Percentiles rank a stretch among this genome's conserved stretches.
Conservation (phyloP, 1,140 invertebrate species). For the Calliphora vicina region DNA sequence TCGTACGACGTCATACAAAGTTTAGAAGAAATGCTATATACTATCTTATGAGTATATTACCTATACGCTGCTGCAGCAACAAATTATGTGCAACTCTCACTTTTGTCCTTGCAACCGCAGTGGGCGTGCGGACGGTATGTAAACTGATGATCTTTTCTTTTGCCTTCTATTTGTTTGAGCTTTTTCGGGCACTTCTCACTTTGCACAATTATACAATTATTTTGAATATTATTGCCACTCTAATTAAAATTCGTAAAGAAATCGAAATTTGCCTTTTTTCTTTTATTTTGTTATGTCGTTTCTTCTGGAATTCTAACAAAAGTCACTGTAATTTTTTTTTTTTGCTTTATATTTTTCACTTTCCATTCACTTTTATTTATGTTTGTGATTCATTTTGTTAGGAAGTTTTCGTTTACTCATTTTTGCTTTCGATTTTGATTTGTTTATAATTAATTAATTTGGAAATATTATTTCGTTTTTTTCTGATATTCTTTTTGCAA, state of each 20-base stretch:
- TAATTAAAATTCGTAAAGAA: conserved; percentile 4
- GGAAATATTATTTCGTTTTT: not conserved
- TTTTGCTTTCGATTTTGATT: not conserved
- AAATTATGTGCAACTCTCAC: conserved; percentile 27
- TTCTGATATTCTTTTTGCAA: conserved; percentile 10
- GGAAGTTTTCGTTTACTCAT: not conserved
- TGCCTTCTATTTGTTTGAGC: not conserved
- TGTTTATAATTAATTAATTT: not conserved
- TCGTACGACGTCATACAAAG: not conserved
- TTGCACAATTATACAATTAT: conserved; percentile 7
- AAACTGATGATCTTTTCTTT: not conserved
- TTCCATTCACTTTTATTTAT: conserved; percentile 24
- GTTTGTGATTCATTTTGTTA: conserved; percentile 3
- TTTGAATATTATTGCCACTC: not conserved
- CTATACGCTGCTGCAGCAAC: conserved; percentile 17
- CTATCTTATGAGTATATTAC: not conserved
- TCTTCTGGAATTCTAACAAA: conserved; percentile 32
- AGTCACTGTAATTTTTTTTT: conserved; percentile 15
- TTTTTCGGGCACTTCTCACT: not conserved
- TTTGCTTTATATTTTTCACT: conserved; percentile 11
- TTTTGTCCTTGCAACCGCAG: conserved; percentile 29
- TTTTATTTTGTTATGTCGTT: conserved; percentile 32
- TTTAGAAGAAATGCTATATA: too few species aligned
- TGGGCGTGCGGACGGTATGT: conserved; percentile 12
- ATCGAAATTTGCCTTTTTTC: conserved; percentile 23